Evolutionary conservation across 2,113 vertebrate genomes (phyloP), one percentile per base, ranked within the genome.

Genomic region (Syngnathus floridae): DNA sequence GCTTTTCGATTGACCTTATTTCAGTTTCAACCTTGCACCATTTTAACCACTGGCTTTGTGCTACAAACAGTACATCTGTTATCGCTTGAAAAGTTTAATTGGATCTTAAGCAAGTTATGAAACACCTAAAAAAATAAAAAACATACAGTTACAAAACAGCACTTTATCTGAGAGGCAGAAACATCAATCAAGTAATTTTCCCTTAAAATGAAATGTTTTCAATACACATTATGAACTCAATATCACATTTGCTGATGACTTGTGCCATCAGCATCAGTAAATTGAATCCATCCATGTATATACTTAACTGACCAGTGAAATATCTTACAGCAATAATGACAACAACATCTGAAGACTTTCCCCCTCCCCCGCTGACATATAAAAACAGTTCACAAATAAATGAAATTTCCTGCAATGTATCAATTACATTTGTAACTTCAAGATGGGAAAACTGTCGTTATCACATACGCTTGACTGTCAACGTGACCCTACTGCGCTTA

Each of bases 161-260:
- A 81, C 69, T 88, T 88, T 88, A 87, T 87, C 86, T 64, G 66
- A 76, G 74, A 80, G 55, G 72, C 66, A 73, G n/a, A 55, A 56
- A 75, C 64, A 71, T 58, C 68, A 54, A 71, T 84, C 73, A 84
- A 56, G 40, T 71, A n/a, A 64, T 65, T 74, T 55, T 48, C 16
- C 48, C 62, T 26, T 64, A 57, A 52, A 58, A n/a, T 67, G 40
- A 73, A 74, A 75, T 72, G 7, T 40, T 9, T 60, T 67, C 63
- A 8, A 78, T 64, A 22, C 21, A 78, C 64, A 75, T 52, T 48
- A 60, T 26, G n/a, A 12, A 22, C 65, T 60, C 59, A 19, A 66
- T 65, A n/a, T 22, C 64, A 69, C 55, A 36, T 56, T 2, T 64
- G 82, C 58, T 80, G 61, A 72, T 60, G 10, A 12, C 37, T 21